phyloP scores from a whole-genome alignment of 2,888 invertebrate species.

The Dione vanillae region DNA sequence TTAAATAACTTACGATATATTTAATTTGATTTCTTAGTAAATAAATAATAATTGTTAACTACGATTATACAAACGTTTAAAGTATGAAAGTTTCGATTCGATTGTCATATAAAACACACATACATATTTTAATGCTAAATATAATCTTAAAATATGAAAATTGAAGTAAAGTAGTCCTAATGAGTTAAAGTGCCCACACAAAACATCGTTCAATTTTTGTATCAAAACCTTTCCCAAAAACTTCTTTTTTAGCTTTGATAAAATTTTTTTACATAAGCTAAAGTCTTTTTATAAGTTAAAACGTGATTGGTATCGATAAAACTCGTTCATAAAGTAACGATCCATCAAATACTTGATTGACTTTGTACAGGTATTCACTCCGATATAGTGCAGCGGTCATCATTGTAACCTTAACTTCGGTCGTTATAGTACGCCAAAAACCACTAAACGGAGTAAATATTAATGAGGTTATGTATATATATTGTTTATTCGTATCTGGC shows the following conservation, averaged over 20 bases:
- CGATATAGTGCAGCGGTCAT: neutral
- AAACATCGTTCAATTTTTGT: constrained; percentile 10
- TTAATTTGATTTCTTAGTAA: too few relatives aligned
- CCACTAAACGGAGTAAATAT: too few relatives aligned
- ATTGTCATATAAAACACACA: too few relatives aligned
- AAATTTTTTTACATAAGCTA: neutral
- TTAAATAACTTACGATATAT: too few relatives aligned
- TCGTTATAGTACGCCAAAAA: too few relatives aligned
- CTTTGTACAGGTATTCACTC: neutral
- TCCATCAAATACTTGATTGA: neutral
- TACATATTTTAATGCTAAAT: neutral
- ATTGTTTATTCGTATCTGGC: too few relatives aligned
- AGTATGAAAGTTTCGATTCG: too few relatives aligned
- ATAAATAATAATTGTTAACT: too few relatives aligned
- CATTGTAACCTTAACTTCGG: neutral
- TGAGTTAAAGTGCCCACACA: constrained; percentile 1
- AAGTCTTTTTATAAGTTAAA: neutral
- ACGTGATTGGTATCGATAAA: neutral
- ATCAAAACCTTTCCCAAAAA: constrained; percentile 7
- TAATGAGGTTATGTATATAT: too few relatives aligned
- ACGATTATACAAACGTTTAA: too few relatives aligned
- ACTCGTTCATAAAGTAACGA: neutral
- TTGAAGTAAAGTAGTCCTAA: neutral
- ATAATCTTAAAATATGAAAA: neutral
- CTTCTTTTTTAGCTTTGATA: constrained; percentile 7